Base-by-base conservation (phyloP, 2,888 invertebrate genomes). In the Pasiphila rectangulata region DNA sequence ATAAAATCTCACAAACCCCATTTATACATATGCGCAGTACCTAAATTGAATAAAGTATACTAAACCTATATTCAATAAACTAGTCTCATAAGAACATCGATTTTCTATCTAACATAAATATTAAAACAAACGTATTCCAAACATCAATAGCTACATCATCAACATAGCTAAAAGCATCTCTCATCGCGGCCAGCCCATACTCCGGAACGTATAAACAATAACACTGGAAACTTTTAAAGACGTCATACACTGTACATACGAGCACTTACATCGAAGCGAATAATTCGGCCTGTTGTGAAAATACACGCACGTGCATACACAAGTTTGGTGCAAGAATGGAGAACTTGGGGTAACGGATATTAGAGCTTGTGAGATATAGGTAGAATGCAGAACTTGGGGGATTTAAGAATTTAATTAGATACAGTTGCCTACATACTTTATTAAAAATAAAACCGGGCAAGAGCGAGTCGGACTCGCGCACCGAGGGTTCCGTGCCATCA, bases 221-320 rank as follows among this genome's bases (percentile, higher is more conserved):
- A 84, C 83, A 84, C 67, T 63, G 73, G 72, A 81, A 83, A 81
- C 83, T 85, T 85, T 86, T 84, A 79, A 84, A 85, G 80, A 75
- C 78, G 72, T 79, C 79, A 75, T 80, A 74, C 69, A 70, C 60
- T 67, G 64, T 67, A 56, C 66, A 64, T 63, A 64, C 61, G 63
- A 73, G 68, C 70, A 68, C 70, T 70, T 67, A 30, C 37, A 40
- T 35, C 35, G 38, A 34, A 71, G 77, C 85, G 80, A 86, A 86
- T 85, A 77, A 85, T 83, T 83, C 76, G 74, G 77, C 71, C 75
- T 77, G 79, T 77, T 83, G 76, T 80, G 78, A 83, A 84, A 83
- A 86, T 81, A 85, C 75, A 81, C 66, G 75, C 79, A 81, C 82
- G 80, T 78, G 82, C 73, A 62, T 48, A 46, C 46, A 21, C 41